These are phyloP conservation scores for Pteropus rufus DNA, from an alignment of 2,797 vertebrate genomes.

Conservation along the genomic window DNA sequence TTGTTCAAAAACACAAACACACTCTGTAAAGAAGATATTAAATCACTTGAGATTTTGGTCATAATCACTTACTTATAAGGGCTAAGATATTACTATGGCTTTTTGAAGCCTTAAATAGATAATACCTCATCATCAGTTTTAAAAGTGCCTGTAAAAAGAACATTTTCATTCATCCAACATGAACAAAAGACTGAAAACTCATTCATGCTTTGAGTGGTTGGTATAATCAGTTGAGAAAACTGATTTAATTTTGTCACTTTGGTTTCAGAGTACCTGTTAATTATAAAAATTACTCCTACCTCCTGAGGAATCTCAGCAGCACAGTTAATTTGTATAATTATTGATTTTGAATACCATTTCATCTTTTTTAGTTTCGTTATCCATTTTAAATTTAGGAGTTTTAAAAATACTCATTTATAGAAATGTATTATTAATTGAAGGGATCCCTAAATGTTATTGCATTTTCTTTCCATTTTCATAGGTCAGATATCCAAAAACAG, in stretches of 20 bases:
- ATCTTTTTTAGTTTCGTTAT: constrained; percentile 18
- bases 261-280: constrained; percentile 39
- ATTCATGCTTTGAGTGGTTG: not conserved
- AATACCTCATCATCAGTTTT: not conserved
- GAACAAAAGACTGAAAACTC: constrained; percentile 3
- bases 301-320: constrained; percentile 22
- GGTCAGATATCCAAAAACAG: not conserved
- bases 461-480: not conserved
- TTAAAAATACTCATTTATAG: not conserved
- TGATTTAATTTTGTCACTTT: constrained; percentile 5
- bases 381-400: not conserved
- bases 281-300: constrained; percentile 36
- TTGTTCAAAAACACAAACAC: not conserved
- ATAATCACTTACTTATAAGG: not conserved
- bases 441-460: not conserved
- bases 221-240: not conserved
- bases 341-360: not conserved
- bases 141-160: not conserved
- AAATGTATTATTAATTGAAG: constrained; percentile 4
- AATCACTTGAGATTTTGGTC: not conserved
- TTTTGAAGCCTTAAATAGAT: not conserved
- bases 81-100: not conserved
- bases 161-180: constrained; percentile 15
- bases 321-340: constrained; percentile 12
- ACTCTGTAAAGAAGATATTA: not conserved